phyloP scores from a whole-genome alignment of 2,797 vertebrate species.

The Fistularia commersonii region DNA sequence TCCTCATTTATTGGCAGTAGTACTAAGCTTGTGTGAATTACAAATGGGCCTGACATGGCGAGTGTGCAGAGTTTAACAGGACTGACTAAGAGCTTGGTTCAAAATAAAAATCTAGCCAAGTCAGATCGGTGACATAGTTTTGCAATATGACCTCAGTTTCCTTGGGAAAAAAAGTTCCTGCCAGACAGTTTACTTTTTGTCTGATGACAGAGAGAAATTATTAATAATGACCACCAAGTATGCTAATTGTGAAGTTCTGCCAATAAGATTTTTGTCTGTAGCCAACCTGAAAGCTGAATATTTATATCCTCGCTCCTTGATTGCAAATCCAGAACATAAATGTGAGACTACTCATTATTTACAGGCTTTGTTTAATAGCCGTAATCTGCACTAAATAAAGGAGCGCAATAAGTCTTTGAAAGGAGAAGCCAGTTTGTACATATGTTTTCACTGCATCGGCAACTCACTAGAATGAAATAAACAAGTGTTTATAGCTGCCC shows the following conservation, averaged over 20 bases:
- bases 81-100: constrained; percentile 35
- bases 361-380: constrained; percentile 3
- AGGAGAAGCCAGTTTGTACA: no score
- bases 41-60: constrained; percentile 48
- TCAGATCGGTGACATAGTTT: constrained; percentile 29
- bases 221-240: constrained; percentile 13
- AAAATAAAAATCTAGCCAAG: constrained; percentile 7
- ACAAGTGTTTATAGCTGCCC: no score
- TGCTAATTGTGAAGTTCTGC: constrained; percentile 11
- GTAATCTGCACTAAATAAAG: no score
- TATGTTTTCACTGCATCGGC: no score
- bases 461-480: no score
- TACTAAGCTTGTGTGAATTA: constrained; percentile 32
- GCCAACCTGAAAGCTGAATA: not conserved
- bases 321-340: not conserved
- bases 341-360: constrained; percentile 12
- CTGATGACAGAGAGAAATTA: constrained; percentile 16
- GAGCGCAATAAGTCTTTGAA: no score
- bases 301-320: constrained; percentile 4
- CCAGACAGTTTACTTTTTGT: constrained; percentile 43
- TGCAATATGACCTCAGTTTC: constrained; percentile 29
- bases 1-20: constrained; percentile 48
- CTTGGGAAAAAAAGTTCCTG: constrained; percentile 31
- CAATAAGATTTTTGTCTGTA: not conserved
- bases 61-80: constrained; percentile 42